Evolutionary conservation across 2,888 invertebrate species (phyloP), one percentile per base, ranked within the genome.

Genomic region (Andrena minutula): DNA sequence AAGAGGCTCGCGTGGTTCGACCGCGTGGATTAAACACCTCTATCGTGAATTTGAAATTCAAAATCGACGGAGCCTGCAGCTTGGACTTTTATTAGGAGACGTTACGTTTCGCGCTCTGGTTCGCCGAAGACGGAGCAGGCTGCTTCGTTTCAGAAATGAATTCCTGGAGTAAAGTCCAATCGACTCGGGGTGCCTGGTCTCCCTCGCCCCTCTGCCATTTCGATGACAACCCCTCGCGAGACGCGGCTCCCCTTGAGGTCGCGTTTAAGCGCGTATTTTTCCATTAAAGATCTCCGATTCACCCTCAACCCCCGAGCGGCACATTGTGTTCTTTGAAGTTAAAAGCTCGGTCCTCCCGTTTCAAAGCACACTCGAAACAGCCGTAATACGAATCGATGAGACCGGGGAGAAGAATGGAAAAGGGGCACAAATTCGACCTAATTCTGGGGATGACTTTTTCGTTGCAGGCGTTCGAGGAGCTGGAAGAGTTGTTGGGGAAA

Each of bases 401-500:
- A 41, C 23, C 35, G 10, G 12, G 8, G n/a, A 16, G 16, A 7
- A 53, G 32, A 4, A 23, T 3, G 5, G 10, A n/a, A 56, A 10
- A 32, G n/a, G 12, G 65, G n/a, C 30, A 49, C 8, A 10, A 49
- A 41, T 28, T 32, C 41, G 32, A 64, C 7, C 7, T 26, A 35
- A 32, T 58, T 41, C 23, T 7, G 41, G 20, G 8, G 8, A 32
- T 58, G 58, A 20, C 20, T 47, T 28, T 71, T 75, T 78, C 64
- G 71, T 94, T 95, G 1, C 95, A 99, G 99, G 99, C 99, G 10
- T 99, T 98, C 91, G 98, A 98, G 93, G 99, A 98, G 92, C 94
- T 99, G 84, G 98, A 99, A 93, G 97, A 97, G 75, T 94, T 98
- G 56, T 94, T 99, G 73, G 97, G 97, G 0, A 96, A 96, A 88